These are phyloP conservation scores for Xiphias gladius DNA, from an alignment of 2,113 vertebrate genomes.

Conservation along the genomic window DNA sequence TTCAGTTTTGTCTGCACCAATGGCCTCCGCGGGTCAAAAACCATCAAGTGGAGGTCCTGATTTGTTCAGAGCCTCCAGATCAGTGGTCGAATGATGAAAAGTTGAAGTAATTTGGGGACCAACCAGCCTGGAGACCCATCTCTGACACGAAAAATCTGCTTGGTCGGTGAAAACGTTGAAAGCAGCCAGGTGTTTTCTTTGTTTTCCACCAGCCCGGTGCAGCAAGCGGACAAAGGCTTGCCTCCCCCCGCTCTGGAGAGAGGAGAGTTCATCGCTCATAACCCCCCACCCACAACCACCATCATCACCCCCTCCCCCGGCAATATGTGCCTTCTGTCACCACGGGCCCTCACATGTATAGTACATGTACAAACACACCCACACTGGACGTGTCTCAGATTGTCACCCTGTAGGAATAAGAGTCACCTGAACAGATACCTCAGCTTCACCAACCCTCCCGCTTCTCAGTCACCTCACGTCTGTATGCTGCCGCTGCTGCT, in stretches of 20 bases:
- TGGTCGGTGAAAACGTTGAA: background rate
- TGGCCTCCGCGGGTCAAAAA: background rate
- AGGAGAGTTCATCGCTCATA: conserved; percentile 12
- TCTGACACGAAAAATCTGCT: background rate
- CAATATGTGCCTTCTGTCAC: conserved; percentile 88
- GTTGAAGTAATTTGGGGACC: background rate
- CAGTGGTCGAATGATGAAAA: too few species aligned
- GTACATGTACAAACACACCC: conserved; percentile 19
- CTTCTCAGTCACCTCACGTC: background rate
- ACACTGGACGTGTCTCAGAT: conserved; percentile 15
- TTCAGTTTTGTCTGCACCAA: background rate
- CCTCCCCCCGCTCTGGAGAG: conserved; percentile 13
- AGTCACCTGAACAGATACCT: conserved; percentile 57
- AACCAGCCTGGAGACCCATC: background rate
- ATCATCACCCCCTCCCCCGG: background rate
- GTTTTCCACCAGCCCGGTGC: background rate
- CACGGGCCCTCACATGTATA: conserved; percentile 47
- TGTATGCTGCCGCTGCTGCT: background rate
- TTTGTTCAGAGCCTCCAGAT: background rate
- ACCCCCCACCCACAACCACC: background rate
- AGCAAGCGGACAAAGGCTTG: conserved; percentile 6
- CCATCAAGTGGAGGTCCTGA: background rate
- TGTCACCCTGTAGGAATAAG: conserved; percentile 7
- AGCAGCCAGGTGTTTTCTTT: conserved; percentile 24
- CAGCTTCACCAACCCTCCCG: conserved; percentile 29